Percentiles rank a stretch among this genome's conserved stretches.
Evolutionary conservation across 37 sponge, comb jelly and placozoan genomes (phyloP).

Genomic region (Cladorhizidae sp.): DNA sequence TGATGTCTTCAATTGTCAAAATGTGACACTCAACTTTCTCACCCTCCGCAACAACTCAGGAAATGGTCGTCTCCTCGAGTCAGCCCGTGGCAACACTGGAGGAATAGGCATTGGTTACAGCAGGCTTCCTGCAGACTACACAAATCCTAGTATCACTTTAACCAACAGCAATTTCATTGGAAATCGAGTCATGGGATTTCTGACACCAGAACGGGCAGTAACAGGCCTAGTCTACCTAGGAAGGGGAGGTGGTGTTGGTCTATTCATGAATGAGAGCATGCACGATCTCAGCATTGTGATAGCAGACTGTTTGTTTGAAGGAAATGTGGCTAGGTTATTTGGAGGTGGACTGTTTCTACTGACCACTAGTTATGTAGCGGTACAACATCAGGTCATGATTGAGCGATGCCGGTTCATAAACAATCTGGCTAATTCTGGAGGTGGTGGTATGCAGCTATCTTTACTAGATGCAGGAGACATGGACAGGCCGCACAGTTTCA

Average conservation of each 20-base stretch:
- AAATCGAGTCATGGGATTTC: slow-evolving; percentile 23
- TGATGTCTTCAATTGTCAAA: slow-evolving; percentile 67
- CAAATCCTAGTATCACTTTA: not conserved
- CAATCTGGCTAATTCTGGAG: slow-evolving; percentile 39
- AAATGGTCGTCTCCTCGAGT: slow-evolving; percentile 7
- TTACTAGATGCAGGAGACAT: not conserved
- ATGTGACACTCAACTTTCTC: slow-evolving; percentile 32
- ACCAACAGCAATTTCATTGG: not conserved
- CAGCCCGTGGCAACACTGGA: slow-evolving; percentile 54
- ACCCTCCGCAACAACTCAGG: slow-evolving; percentile 41
- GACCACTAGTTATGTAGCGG: not conserved
- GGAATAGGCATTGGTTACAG: slow-evolving; percentile 53
- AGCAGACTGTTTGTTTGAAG: slow-evolving; percentile 24
- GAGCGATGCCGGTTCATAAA: slow-evolving; percentile 10
- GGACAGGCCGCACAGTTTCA: slow-evolving; percentile 5
- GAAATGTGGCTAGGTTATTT: slow-evolving; percentile 55
- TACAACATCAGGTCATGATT: slow-evolving; percentile 8
- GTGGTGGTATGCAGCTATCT: slow-evolving; percentile 42
- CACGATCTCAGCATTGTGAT: slow-evolving; percentile 20
- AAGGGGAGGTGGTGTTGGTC: slow-evolving; percentile 62
- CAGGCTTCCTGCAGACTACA: not conserved
- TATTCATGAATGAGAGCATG: slow-evolving; percentile 30
- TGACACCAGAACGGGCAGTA: slow-evolving; percentile 12
- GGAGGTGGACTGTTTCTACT: slow-evolving; percentile 67
- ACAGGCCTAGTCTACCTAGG: slow-evolving; percentile 32